phyloP scores from a whole-genome alignment of 2,113 vertebrate species.

The Oplegnathus fasciatus region DNA sequence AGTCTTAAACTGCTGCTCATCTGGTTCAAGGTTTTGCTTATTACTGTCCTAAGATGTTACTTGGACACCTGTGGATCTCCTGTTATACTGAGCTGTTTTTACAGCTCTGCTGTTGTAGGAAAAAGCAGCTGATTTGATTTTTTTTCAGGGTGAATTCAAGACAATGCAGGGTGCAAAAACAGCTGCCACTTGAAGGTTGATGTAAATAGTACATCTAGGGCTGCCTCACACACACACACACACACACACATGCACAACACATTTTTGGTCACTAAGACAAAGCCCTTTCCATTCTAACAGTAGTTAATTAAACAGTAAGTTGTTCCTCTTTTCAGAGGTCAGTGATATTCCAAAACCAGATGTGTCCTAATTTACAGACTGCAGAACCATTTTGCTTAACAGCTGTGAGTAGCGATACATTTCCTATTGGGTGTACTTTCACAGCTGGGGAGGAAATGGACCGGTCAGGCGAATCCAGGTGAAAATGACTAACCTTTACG shows the following conservation, averaged over 20 bases:
- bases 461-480: slow-evolving; percentile 70
- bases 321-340: slow-evolving; percentile 17
- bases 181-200: not conserved
- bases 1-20: not conserved
- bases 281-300: not conserved
- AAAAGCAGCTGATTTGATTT: not conserved
- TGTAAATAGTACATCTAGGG: not conserved
- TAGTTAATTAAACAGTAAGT: not conserved
- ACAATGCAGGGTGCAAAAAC: not conserved
- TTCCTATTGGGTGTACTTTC: slow-evolving; percentile 37
- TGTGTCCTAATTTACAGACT: slow-evolving; percentile 55
- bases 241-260: too few relatives aligned
- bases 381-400: slow-evolving; percentile 38
- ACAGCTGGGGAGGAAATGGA: slow-evolving; percentile 66
- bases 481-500: slow-evolving; percentile 54
- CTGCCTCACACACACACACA: too few relatives aligned
- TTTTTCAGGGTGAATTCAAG: not conserved
- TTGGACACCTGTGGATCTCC: not conserved
- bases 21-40: not conserved
- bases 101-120: not conserved
- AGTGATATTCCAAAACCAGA: slow-evolving; percentile 48
- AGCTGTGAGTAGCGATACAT: slow-evolving; percentile 49
- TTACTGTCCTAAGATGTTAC: not conserved
- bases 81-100: not conserved
- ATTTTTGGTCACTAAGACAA: not conserved